Percentiles rank a stretch among this genome's conserved stretches.
Evolutionary conservation across 1,140 invertebrate species (phyloP).

Genomic region (Solen grandis): DNA sequence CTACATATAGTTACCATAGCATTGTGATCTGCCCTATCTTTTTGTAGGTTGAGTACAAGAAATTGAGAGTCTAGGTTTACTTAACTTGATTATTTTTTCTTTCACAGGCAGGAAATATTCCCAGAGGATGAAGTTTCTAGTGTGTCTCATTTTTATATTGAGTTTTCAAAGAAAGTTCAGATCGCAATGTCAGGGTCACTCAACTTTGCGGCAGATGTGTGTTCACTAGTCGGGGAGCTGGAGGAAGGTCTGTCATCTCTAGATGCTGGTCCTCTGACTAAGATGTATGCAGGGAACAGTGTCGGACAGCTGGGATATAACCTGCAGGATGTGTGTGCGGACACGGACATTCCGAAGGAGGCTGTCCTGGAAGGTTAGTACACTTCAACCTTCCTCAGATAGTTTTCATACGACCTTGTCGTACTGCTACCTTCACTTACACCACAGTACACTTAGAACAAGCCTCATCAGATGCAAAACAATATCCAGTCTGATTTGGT

Average conservation of each 20-base stretch:
- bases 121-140: background rate
- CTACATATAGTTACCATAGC: no score
- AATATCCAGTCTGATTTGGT: background rate
- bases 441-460: background rate
- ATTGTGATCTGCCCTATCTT: no score
- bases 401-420: no score
- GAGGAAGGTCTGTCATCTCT: background rate
- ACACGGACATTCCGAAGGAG: conserved; percentile 9
- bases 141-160: background rate
- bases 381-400: no score
- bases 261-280: background rate
- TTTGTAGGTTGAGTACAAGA: no score
- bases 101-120: conserved; percentile 36
- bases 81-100: no score
- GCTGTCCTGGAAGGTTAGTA: conserved; percentile 23
- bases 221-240: background rate
- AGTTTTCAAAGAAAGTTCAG: background rate
- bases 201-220: conserved; percentile 11
- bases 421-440: no score
- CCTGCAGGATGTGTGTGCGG: conserved; percentile 13
- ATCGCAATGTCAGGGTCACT: background rate
- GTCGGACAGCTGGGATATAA: background rate
- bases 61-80: no score
- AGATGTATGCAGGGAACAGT: background rate
- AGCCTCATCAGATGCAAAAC: background rate